Evolutionary conservation across 2,113 vertebrate genomes (phyloP).

Genomic region (Eira barbara): DNA sequence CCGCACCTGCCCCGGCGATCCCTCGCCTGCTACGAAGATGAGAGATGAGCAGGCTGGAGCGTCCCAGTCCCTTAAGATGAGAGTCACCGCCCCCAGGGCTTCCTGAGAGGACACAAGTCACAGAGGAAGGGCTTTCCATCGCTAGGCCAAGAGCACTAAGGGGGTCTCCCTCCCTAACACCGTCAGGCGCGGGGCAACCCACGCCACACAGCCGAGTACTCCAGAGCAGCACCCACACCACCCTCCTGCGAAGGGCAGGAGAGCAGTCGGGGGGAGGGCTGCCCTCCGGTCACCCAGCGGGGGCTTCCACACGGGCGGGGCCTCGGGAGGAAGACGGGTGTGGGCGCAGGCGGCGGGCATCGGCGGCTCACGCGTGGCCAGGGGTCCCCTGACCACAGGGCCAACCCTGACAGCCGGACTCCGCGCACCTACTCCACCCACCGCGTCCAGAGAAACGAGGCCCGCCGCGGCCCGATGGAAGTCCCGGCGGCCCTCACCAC

Average conservation of each 20-base stretch:
- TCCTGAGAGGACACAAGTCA: accelerated
- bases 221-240: too few relatives aligned
- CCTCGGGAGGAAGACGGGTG: accelerated
- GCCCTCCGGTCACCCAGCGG: too few relatives aligned
- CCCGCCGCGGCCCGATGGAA: accelerated
- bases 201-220: too few relatives aligned
- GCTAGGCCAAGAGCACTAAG: not conserved
- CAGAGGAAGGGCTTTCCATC: not conserved
- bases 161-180: accelerated
- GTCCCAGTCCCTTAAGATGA: too few relatives aligned
- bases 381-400: not conserved
- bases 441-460: accelerated
- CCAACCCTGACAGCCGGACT: not conserved
- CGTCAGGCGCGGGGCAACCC: too few relatives aligned
- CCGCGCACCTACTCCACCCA: not conserved
- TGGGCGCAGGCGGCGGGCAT: not conserved
- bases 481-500: accelerated
- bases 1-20: accelerated
- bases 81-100: accelerated
- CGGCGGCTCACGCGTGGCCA: not conserved
- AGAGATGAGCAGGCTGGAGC: accelerated
- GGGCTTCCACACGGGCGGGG: not conserved
- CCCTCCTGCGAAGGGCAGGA: not conserved
- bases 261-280: not conserved
- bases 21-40: not conserved